Conservation (phyloP, 2,888 invertebrate genomes). For the Acanthoscelides obtectus region DNA sequence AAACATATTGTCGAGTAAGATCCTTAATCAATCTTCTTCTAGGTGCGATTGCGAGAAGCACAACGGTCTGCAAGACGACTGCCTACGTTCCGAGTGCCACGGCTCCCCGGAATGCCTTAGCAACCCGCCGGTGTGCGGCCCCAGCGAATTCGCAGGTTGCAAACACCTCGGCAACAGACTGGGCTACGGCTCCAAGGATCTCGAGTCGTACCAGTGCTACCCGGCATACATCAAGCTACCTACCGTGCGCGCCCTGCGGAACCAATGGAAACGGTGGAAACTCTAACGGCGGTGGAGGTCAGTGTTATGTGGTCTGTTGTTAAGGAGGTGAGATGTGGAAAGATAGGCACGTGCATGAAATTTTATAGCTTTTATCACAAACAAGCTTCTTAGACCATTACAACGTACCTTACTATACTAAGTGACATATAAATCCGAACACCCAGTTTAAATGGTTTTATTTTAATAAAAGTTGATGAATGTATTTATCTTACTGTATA, state of each 20-base stretch:
- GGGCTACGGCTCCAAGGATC: constrained; percentile 18
- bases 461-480: no score
- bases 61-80: constrained; percentile 57
- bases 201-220: constrained; percentile 41
- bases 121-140: constrained; percentile 49
- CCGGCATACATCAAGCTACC: constrained; percentile 37
- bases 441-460: no score
- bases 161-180: constrained; percentile 33
- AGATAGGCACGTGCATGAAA: no score
- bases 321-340: no score
- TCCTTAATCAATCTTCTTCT: no score
- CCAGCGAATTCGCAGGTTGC: constrained; percentile 39
- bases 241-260: constrained; percentile 24
- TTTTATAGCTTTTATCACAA: no score
- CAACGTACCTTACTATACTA: no score
- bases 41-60: constrained; percentile 54
- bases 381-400: no score
- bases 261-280: constrained; percentile 1
- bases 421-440: no score
- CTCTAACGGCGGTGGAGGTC: background rate
- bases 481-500: no score
- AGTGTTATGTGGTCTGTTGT: no score
- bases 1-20: no score
- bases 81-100: constrained; percentile 51
- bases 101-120: constrained; percentile 49